Conservation (phyloP, 1,140 invertebrate genomes). For the Sitophilus oryzae region DNA sequence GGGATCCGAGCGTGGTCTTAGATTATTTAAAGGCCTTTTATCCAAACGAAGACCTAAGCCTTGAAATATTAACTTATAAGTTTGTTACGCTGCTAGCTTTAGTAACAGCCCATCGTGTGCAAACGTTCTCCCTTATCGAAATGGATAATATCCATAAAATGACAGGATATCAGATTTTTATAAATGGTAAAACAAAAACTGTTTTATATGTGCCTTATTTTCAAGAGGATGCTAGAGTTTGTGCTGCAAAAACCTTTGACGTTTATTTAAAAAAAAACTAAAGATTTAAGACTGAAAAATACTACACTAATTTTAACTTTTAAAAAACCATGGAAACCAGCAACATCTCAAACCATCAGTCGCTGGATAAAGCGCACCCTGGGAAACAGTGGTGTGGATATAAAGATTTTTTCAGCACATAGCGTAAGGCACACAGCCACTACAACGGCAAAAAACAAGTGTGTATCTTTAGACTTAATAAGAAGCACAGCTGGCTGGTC, state of each 20-base stretch:
- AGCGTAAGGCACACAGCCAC: conserved; percentile 17
- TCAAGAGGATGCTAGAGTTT: background rate
- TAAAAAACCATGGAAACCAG: conserved; percentile 19
- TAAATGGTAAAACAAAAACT: background rate
- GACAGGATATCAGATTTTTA: background rate
- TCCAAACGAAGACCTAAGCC: background rate
- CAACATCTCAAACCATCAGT: conserved; percentile 27
- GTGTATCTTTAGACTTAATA: too few species aligned
- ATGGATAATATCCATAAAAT: background rate
- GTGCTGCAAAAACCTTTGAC: background rate
- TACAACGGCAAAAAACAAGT: too few species aligned
- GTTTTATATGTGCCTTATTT: background rate
- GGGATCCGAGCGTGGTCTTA: conserved; percentile 4
- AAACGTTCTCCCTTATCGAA: background rate
- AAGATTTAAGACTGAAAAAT: background rate
- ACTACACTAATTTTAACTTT: conserved; percentile 12
- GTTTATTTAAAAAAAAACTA: background rate
- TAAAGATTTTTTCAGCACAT: conserved; percentile 18
- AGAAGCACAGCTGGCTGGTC: too few species aligned
- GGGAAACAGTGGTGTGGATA: conserved; percentile 25
- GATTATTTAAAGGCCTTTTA: background rate
- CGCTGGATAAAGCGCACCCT: conserved; percentile 27
- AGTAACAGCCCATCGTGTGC: background rate
- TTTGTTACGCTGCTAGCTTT: too few species aligned
- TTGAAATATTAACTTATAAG: background rate